Percentiles rank a stretch among this genome's conserved stretches.
These are phyloP conservation scores for Drosophila prostipennis DNA, from an alignment of 2,888 invertebrate species.

Conservation along the genomic window DNA sequence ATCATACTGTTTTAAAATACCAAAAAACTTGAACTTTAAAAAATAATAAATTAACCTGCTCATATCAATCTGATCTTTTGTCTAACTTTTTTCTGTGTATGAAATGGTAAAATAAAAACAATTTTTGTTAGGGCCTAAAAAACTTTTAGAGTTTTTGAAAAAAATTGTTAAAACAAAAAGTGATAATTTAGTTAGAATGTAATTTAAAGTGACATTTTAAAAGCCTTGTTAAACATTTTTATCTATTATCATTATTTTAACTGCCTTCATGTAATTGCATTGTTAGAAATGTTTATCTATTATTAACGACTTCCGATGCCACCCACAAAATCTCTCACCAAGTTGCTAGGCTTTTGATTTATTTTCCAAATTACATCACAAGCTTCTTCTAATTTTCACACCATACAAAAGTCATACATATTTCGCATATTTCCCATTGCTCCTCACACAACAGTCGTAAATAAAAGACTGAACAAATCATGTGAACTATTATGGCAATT, in stretches of 20 bases:
- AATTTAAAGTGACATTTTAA: background rate
- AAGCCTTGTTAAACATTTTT: background rate
- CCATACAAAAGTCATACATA: constrained; percentile 32
- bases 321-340: background rate
- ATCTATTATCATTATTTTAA: background rate
- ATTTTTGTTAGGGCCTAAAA: too few relatives aligned
- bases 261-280: background rate
- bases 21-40: too few relatives aligned
- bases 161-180: too few relatives aligned
- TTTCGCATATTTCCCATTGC: constrained; percentile 23
- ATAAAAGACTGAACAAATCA: constrained; percentile 53
- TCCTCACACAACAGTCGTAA: constrained; percentile 13
- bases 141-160: background rate
- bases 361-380: constrained; percentile 9
- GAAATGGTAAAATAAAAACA: too few relatives aligned
- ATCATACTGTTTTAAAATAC: too few relatives aligned
- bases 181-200: background rate
- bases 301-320: constrained; percentile 2
- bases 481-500: constrained; percentile 73
- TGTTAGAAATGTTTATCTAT: background rate
- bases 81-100: too few relatives aligned
- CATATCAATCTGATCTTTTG: too few relatives aligned
- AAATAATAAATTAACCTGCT: too few relatives aligned
- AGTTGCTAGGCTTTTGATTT: constrained; percentile 6
- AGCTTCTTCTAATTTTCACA: constrained; percentile 17